Conservation (phyloP, 2,113 vertebrate species). For the Pachypanchax playfairii region DNA sequence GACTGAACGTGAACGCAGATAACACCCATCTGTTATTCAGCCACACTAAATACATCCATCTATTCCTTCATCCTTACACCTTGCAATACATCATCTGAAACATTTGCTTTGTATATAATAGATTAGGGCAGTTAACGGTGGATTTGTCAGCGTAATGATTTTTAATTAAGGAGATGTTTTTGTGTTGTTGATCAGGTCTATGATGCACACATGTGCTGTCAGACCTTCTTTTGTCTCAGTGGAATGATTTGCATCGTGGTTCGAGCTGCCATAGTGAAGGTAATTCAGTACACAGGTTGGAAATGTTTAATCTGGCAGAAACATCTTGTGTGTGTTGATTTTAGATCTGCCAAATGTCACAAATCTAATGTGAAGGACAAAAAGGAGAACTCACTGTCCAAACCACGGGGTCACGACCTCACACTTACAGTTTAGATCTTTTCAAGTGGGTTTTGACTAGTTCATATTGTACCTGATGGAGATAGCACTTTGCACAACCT, state of each 20-base stretch:
- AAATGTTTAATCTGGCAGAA: conserved; percentile 19
- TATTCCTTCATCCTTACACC: conserved; percentile 40
- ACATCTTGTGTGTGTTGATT: conserved; percentile 15
- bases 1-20: conserved; percentile 24
- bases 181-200: conserved; percentile 66
- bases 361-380: conserved; percentile 15
- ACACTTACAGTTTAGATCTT: too few relatives aligned
- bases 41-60: conserved; percentile 35
- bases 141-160: conserved; percentile 71
- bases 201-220: conserved; percentile 58
- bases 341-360: conserved; percentile 10
- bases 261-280: conserved; percentile 4
- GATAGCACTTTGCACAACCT: too few relatives aligned
- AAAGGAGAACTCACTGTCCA: conserved; percentile 20
- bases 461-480: too few relatives aligned
- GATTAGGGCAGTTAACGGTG: conserved; percentile 67
- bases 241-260: conserved; percentile 43
- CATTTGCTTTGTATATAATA: conserved; percentile 70
- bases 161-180: conserved; percentile 71
- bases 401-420: conserved; percentile 7
- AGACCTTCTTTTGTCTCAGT: conserved; percentile 46
- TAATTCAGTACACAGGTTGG: conserved; percentile 22
- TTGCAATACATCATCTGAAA: conserved; percentile 59
- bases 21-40: conserved; percentile 55
- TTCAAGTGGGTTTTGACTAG: too few relatives aligned